Evolutionary conservation across 1,140 invertebrate species (phyloP).

Genomic region (Drosophila miranda): DNA sequence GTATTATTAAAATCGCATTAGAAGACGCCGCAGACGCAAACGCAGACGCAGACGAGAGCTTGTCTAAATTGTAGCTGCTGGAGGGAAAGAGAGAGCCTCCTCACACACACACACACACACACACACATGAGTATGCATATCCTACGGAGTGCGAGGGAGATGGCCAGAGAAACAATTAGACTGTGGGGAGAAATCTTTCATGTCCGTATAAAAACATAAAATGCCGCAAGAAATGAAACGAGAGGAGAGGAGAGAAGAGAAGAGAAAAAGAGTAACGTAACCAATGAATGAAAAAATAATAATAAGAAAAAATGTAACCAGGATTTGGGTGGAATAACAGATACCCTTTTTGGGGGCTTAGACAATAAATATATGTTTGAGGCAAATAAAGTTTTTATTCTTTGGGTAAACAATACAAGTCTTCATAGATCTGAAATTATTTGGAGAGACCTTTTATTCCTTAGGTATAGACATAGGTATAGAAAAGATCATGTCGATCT

Average conservation of each 20-base stretch:
- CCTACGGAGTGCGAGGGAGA: conserved; percentile 6
- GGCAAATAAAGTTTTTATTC: too few relatives aligned
- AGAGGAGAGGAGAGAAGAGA: conserved; percentile 8
- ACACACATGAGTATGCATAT: background rate
- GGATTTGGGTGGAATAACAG: background rate
- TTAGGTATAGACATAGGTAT: too few relatives aligned
- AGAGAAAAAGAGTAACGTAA: conserved; percentile 4
- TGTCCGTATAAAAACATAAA: conserved; percentile 41
- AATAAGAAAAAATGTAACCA: conserved; percentile 14
- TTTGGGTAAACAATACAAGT: too few relatives aligned
- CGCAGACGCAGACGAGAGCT: conserved; percentile 33
- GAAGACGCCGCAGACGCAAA: conserved; percentile 64
- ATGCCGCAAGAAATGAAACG: conserved; percentile 45
- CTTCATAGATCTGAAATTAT: too few relatives aligned
- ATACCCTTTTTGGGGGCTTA: background rate
- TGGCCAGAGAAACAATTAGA: conserved; percentile 63
- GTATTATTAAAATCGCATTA: conserved; percentile 82
- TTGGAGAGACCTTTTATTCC: too few relatives aligned
- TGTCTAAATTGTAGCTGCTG: conserved; percentile 68
- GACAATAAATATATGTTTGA: too few relatives aligned
- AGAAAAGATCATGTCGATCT: too few relatives aligned
- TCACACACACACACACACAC: too few relatives aligned
- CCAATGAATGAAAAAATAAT: conserved; percentile 12
- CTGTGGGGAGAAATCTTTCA: conserved; percentile 64
- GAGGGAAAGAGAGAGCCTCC: conserved; percentile 2